Evolutionary conservation across 2,888 invertebrate genomes (phyloP).

Genomic region (Panorpa germanica): DNA sequence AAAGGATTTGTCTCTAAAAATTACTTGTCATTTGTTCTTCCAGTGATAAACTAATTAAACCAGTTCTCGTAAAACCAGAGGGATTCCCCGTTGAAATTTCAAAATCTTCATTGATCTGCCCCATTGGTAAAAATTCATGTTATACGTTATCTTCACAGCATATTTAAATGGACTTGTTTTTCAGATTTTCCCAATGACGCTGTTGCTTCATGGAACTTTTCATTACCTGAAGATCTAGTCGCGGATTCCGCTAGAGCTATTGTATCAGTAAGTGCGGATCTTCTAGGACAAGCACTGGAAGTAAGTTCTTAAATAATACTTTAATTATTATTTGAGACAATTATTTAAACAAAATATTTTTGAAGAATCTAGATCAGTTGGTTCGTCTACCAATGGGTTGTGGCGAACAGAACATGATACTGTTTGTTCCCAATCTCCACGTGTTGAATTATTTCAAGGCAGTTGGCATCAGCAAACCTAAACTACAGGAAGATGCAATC

Average conservation of each 20-base stretch:
- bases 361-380: background rate
- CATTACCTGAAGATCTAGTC: constrained; percentile 33
- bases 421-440: constrained; percentile 46
- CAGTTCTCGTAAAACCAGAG: constrained; percentile 45
- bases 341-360: too few relatives aligned
- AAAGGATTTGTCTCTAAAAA: too few relatives aligned
- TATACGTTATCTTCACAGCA: too few relatives aligned
- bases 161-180: too few relatives aligned
- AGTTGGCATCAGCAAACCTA: too few relatives aligned
- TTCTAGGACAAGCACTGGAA: constrained; percentile 39
- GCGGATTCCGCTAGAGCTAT: constrained; percentile 37
- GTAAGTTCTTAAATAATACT: too few relatives aligned
- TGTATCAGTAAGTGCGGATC: constrained; percentile 35
- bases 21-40: too few relatives aligned
- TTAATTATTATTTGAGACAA: too few relatives aligned
- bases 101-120: constrained; percentile 43
- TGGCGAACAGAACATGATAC: constrained; percentile 55
- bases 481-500: too few relatives aligned
- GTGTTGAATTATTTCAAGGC: constrained; percentile 45
- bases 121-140: constrained; percentile 17
- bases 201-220: too few relatives aligned
- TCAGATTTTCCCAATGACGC: too few relatives aligned
- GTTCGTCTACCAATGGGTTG: constrained; percentile 42
- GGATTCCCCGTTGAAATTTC: constrained; percentile 46
- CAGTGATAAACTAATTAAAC: constrained; percentile 43